These are phyloP conservation scores for Hydrozoanthus gracilis DNA, from an alignment of 92 coral and sea anemone species.

Conservation along the genomic window DNA sequence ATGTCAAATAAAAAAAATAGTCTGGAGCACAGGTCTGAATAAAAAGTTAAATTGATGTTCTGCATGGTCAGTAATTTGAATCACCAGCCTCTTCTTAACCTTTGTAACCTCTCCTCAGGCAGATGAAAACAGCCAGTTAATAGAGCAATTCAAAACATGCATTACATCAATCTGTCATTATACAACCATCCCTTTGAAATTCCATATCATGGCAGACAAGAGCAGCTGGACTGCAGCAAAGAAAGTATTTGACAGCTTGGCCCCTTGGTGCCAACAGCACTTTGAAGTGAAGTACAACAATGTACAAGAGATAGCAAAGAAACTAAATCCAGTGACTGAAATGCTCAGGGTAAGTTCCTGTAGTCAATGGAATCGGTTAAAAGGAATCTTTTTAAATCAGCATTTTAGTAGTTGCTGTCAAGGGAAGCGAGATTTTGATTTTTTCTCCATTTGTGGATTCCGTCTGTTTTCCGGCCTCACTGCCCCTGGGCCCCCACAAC, in stretches of 20 bases:
- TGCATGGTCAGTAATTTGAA: too few species aligned
- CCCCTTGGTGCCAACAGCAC: constrained; percentile 50
- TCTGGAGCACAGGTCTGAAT: too few species aligned
- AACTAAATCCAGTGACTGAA: constrained; percentile 62
- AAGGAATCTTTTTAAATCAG: too few species aligned
- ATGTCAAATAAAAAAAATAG: too few species aligned
- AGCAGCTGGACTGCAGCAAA: constrained; percentile 55
- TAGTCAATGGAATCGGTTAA: background rate
- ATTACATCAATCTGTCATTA: constrained; percentile 74
- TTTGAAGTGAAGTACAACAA: constrained; percentile 70
- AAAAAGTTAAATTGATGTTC: too few species aligned
- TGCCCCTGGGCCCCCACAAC: too few species aligned
- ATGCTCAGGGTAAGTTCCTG: constrained; percentile 68
- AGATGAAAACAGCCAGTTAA: constrained; percentile 62
- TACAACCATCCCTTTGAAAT: constrained; percentile 57
- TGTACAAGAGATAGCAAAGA: constrained; percentile 54
- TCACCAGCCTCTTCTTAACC: constrained; percentile 20
- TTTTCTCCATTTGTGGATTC: too few species aligned
- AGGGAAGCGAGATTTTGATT: too few species aligned
- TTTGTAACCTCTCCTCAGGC: constrained; percentile 67
- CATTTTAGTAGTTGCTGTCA: too few species aligned
- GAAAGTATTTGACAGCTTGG: constrained; percentile 53
- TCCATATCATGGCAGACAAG: constrained; percentile 75
- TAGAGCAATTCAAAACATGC: constrained; percentile 63
- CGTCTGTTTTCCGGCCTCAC: too few species aligned